These are phyloP conservation scores for Drosophila leontia DNA, from an alignment of 1,140 invertebrate genomes.

Conservation along the genomic window DNA sequence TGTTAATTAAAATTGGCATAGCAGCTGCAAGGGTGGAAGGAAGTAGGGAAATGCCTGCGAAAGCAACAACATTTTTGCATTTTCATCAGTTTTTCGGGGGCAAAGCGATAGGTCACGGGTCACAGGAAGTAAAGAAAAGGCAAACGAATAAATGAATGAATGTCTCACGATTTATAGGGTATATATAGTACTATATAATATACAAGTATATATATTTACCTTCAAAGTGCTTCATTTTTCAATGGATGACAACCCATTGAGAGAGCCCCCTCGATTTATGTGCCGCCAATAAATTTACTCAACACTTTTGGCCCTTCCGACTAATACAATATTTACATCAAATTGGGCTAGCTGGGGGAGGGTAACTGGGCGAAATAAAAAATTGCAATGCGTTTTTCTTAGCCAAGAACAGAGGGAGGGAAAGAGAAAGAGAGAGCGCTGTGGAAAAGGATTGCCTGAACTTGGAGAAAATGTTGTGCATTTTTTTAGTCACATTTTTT, in stretches of 20 bases:
- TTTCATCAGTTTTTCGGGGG: conserved; percentile 40
- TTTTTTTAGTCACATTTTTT: background rate
- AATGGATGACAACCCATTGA: conserved; percentile 29
- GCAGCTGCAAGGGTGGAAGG: conserved; percentile 17
- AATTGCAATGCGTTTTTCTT: conserved; percentile 68
- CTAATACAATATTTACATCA: conserved; percentile 83
- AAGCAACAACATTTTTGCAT: conserved; percentile 56
- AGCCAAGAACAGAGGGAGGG: conserved; percentile 12
- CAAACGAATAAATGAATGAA: conserved; percentile 11
- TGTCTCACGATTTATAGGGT: conserved; percentile 20
- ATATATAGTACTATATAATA: background rate
- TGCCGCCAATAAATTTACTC: conserved; percentile 79
- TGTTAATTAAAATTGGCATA: conserved; percentile 80
- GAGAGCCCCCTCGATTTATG: conserved; percentile 66
- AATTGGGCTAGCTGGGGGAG: conserved; percentile 24
- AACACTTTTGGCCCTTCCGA: conserved; percentile 71
- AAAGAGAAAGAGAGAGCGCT: background rate
- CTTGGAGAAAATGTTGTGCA: background rate
- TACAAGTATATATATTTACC: conserved; percentile 44
- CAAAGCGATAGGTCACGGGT: conserved; percentile 24
- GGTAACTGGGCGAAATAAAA: conserved; percentile 43
- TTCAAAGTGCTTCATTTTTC: conserved; percentile 62
- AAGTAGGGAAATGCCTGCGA: background rate
- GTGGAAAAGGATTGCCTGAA: conserved; percentile 3
- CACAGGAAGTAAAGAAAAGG: conserved; percentile 9